These are phyloP conservation scores for Parascotia fuliginaria DNA, from an alignment of 2,888 invertebrate species.

Conservation along the genomic window DNA sequence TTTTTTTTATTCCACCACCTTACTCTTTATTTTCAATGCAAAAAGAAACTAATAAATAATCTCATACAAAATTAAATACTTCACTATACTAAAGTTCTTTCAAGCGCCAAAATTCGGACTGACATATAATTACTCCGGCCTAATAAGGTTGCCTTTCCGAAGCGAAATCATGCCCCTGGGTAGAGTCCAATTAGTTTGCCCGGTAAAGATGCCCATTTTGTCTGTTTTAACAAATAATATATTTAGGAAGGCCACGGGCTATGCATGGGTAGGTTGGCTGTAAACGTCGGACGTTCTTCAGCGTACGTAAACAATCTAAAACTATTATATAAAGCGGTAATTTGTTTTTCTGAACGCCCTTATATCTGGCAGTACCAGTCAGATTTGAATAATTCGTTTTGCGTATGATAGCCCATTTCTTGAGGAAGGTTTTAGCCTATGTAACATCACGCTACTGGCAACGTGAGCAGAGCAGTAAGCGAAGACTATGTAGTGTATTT, in stretches of 20 bases:
- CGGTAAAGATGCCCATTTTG: slow-evolving; percentile 32
- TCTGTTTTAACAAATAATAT: slow-evolving; percentile 38
- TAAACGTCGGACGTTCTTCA: background rate
- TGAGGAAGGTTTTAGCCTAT: no score
- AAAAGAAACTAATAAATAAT: background rate
- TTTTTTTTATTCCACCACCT: no score
- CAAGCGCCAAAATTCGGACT: slow-evolving; percentile 18
- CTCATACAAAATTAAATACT: background rate
- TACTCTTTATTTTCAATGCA: no score
- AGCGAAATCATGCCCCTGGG: slow-evolving; percentile 28
- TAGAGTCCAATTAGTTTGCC: slow-evolving; percentile 34
- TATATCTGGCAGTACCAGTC: no score
- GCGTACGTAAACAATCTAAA: background rate
- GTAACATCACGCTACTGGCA: no score
- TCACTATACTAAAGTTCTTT: background rate
- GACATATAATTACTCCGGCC: slow-evolving; percentile 36
- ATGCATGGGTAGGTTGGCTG: background rate
- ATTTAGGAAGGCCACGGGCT: slow-evolving; percentile 13
- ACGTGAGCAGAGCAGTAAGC: no score
- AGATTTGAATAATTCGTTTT: no score
- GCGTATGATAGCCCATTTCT: no score
- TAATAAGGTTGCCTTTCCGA: slow-evolving; percentile 36
- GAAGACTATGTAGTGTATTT: no score
- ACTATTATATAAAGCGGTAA: no score
- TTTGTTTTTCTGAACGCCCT: no score